Conservation (phyloP, 1,140 invertebrate species). For the Sitobion miscanthi region DNA sequence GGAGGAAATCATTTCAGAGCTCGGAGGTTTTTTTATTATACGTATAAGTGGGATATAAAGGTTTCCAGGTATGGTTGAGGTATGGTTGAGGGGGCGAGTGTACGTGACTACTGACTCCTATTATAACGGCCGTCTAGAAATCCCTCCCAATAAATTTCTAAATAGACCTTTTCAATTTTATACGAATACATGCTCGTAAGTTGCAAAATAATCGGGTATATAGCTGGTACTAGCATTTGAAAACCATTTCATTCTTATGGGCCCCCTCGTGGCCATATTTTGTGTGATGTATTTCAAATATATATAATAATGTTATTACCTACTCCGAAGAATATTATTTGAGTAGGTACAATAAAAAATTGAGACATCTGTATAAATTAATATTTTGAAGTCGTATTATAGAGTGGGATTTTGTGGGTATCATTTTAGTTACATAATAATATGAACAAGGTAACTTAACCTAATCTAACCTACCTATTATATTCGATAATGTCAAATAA, state of each 20-base stretch:
- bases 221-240: background rate
- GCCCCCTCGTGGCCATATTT: background rate
- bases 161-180: conserved; percentile 47
- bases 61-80: background rate
- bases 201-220: conserved; percentile 44
- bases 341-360: background rate
- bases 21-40: conserved; percentile 21
- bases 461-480: no score
- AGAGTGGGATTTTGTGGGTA: background rate
- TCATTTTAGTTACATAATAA: no score
- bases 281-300: conserved; percentile 14
- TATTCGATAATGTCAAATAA: background rate
- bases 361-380: background rate
- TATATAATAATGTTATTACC: background rate
- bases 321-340: background rate
- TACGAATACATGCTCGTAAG: background rate
- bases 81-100: background rate
- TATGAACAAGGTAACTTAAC: no score
- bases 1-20: conserved; percentile 46
- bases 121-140: conserved; percentile 43
- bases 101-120: conserved; percentile 37
- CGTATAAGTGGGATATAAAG: conserved; percentile 35
- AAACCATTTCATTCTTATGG: conserved; percentile 39
- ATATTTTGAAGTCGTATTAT: background rate
- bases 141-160: conserved; percentile 49